Base-by-base conservation (phyloP, 2,113 vertebrate species). In the Chrysemys picta region DNA sequence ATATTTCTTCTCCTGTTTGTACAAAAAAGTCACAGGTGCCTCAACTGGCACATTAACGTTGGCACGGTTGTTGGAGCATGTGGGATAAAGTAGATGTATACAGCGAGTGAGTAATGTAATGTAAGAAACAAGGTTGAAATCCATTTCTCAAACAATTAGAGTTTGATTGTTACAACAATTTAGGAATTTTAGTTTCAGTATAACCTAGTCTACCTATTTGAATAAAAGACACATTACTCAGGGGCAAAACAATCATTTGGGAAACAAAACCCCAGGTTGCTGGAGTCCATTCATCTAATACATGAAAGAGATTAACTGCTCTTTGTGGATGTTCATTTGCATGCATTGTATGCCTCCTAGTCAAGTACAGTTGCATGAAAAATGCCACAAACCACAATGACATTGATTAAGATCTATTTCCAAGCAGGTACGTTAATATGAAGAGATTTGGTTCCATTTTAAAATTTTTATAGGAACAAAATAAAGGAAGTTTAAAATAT, bases 321-420 rank as follows among this genome's bases (percentile, higher is more conserved):
- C 89, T 75, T 90, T 92, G 81, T 87, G 92, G 91, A 86, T 93
- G 86, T 85, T 95, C 90, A 94, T 29, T 84, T 89, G 84, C 42
- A 75, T 69, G 6, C 21, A 78, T 47, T 56, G 47, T 29, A 17
- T 29, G 25, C 31, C 81, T 95, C 87, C 91, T 49, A 93, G 89
- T 88, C 90, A 93, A 85, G 47, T 92, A 78, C 65, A 80, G 88
- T 87, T 1, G 3, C 72, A 54, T 17, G 80, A 84, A 79, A 97
- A 97, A 29, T 45, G 50, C 81, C 88, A 98, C 16, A 94, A 91
- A 95, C 17, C 22, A 84, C 38, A 87, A 86, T 82, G 17, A 47
- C 38, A 25, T 6, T 16, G 8, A 53, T 35, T 84, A 84, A 84
- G 88, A 17, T 65, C 24, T 35, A 38, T 85, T 83, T 22, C 45